Percentiles rank a stretch among this genome's conserved stretches.
Conservation (phyloP, 2,888 invertebrate genomes). For the Flexamia atlantica region DNA sequence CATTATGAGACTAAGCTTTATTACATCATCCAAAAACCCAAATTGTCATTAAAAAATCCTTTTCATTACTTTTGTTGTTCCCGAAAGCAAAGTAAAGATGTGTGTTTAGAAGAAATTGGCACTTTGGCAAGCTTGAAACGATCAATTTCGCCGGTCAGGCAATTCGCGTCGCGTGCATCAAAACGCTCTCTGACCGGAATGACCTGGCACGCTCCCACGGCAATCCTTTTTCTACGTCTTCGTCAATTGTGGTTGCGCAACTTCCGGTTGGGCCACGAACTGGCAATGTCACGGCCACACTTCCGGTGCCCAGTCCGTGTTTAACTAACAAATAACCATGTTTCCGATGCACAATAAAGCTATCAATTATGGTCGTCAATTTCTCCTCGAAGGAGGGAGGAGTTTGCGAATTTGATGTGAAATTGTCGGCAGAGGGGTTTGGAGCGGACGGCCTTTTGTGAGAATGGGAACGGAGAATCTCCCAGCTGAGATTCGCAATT, state of each 20-base stretch:
- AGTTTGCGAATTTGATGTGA: background rate
- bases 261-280: slow-evolving; percentile 25
- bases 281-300: slow-evolving; percentile 13
- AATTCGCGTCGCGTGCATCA: slow-evolving; percentile 23
- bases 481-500: too few species aligned
- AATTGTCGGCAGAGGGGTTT: background rate
- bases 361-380: slow-evolving; percentile 10
- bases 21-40: too few species aligned
- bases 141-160: background rate
- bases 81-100: too few species aligned
- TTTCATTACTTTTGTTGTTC: too few species aligned
- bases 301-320: slow-evolving; percentile 8
- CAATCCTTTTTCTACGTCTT: background rate
- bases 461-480: too few species aligned
- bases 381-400: background rate
- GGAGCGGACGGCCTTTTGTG: background rate
- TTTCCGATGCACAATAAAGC: background rate
- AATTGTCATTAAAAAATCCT: too few species aligned
- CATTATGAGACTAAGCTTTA: too few species aligned
- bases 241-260: slow-evolving; percentile 5
- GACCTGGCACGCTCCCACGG: slow-evolving; percentile 19
- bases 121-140: too few species aligned
- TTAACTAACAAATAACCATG: background rate
- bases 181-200: background rate
- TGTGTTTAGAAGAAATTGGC: too few species aligned